A percentile compares a stretch with the other conserved stretches of the same genome.
These are phyloP conservation scores for Drosophila sp. DNA, from an alignment of 1,140 invertebrate genomes.

Conservation along the genomic window DNA sequence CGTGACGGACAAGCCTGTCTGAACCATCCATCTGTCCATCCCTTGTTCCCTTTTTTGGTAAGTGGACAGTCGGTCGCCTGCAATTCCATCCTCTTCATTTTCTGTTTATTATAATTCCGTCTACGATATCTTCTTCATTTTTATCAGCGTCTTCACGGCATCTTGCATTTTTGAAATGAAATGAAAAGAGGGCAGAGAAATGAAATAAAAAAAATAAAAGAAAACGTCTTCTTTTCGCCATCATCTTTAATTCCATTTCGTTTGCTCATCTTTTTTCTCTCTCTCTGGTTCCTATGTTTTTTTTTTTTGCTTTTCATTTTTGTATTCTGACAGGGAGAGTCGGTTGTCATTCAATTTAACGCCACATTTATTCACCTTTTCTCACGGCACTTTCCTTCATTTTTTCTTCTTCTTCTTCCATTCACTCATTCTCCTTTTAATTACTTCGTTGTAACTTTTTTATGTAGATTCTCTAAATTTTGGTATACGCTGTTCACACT, in stretches of 20 bases:
- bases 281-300: conserved; percentile 21
- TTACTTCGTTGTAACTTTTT: conserved; percentile 55
- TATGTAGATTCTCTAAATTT: conserved; percentile 22
- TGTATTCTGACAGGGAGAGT: conserved; percentile 26
- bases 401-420: not conserved
- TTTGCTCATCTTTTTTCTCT: conserved; percentile 29
- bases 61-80: conserved; percentile 31
- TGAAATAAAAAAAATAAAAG: not conserved
- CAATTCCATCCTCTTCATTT: conserved; percentile 48
- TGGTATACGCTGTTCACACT: conserved; percentile 13
- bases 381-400: not conserved
- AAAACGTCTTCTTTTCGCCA: conserved; percentile 24
- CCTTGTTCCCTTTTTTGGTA: conserved; percentile 29
- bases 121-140: conserved; percentile 67
- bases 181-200: not conserved
- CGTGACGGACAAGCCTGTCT: conserved; percentile 26
- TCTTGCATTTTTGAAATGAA: conserved; percentile 76
- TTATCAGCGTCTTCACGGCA: conserved; percentile 73
- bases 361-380: conserved; percentile 70
- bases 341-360: conserved; percentile 75
- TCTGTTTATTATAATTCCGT: conserved; percentile 58
- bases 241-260: conserved; percentile 72
- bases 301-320: conserved; percentile 22
- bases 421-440: conserved; percentile 54
- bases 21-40: conserved; percentile 34